Percentiles rank a stretch among this genome's conserved stretches.
Conservation (phyloP, 2,888 invertebrate genomes). For the Blastobasis adustella region DNA sequence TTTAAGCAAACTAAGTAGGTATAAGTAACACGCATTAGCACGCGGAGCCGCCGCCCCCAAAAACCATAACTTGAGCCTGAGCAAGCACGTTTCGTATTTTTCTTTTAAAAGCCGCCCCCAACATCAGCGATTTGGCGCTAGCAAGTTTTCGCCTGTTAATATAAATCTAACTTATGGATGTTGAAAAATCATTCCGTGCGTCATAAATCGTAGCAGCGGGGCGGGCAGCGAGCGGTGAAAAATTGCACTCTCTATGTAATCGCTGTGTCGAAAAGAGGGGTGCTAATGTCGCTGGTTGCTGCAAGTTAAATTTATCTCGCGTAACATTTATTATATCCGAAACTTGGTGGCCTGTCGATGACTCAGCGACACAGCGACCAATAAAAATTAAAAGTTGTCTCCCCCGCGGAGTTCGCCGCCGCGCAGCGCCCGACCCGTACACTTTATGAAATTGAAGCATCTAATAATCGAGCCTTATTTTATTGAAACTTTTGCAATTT, state of each 20-base stretch:
- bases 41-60: no score
- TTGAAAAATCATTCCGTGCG: conserved; percentile 66
- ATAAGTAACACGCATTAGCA: no score
- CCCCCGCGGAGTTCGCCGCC: conserved; percentile 14
- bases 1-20: no score
- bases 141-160: conserved; percentile 52
- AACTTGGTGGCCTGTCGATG: conserved; percentile 36
- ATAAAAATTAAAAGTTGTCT: conserved; percentile 31
- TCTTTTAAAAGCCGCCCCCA: conserved; percentile 16
- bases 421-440: conserved; percentile 11
- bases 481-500: no score
- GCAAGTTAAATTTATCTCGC: conserved; percentile 61
- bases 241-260: conserved; percentile 62
- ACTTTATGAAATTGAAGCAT: conserved; percentile 22
- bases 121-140: conserved; percentile 34
- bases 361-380: conserved; percentile 24
- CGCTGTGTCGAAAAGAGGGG: conserved; percentile 58
- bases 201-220: conserved; percentile 65
- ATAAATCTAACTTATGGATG: conserved; percentile 64
- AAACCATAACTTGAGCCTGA: conserved; percentile 9
- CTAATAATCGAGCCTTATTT: no score
- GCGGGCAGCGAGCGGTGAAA: conserved; percentile 61
- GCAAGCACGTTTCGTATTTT: conserved; percentile 12
- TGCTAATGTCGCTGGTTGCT: conserved; percentile 66
- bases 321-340: conserved; percentile 56